Percentiles rank a stretch among this genome's conserved stretches.
Conservation (phyloP, 2,888 invertebrate species). For the Eupithecia vulgata region DNA sequence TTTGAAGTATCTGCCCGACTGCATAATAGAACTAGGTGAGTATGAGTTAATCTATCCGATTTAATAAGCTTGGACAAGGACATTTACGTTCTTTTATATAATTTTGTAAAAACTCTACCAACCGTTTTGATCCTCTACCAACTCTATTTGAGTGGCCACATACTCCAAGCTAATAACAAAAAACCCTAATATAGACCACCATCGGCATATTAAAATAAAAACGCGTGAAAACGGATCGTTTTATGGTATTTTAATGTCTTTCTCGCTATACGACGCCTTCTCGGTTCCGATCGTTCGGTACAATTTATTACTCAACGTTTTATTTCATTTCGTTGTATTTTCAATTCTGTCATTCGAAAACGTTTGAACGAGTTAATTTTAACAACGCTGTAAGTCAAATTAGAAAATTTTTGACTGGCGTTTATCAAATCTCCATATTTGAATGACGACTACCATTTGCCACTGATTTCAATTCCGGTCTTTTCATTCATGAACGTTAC, state of each 20-base stretch:
- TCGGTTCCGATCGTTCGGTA: constrained; percentile 54
- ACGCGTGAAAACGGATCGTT: constrained; percentile 44
- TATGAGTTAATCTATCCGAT: background rate
- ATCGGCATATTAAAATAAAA: constrained; percentile 43
- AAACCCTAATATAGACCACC: constrained; percentile 51
- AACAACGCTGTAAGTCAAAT: background rate
- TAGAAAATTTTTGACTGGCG: background rate
- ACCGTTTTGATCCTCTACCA: background rate
- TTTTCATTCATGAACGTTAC: constrained; percentile 45
- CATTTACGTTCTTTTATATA: background rate
- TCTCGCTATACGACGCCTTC: constrained; percentile 57
- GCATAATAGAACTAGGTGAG: background rate
- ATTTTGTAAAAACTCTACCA: background rate
- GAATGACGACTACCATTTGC: constrained; percentile 6
- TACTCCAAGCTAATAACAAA: background rate
- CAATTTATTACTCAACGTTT: constrained; percentile 52
- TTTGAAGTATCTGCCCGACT: background rate
- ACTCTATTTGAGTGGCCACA: constrained; percentile 5
- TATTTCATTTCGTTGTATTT: constrained; percentile 47
- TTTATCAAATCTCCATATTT: constrained; percentile 1
- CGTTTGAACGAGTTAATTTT: background rate
- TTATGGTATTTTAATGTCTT: constrained; percentile 59
- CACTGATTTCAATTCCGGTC: constrained; percentile 18
- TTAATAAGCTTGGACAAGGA: too few species aligned
- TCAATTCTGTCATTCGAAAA: constrained; percentile 28